These are phyloP conservation scores for Acromyrmex heyeri DNA, from an alignment of 1,140 invertebrate species.

Conservation along the genomic window DNA sequence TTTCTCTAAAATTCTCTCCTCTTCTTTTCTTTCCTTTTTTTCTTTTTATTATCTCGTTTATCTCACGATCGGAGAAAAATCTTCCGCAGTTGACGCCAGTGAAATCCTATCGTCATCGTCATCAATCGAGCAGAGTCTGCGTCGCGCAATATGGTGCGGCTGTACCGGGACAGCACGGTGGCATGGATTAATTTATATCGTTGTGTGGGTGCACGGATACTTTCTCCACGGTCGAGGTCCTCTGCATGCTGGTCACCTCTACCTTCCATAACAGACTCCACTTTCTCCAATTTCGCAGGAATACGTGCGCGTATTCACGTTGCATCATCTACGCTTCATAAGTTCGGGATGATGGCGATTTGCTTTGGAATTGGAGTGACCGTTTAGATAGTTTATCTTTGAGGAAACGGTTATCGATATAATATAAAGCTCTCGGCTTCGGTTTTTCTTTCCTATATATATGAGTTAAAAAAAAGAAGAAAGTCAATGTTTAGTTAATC, in stretches of 20 bases:
- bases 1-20: slow-evolving; percentile 64
- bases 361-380: slow-evolving; percentile 12
- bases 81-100: slow-evolving; percentile 27
- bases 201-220: slow-evolving; percentile 70
- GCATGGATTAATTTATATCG: slow-evolving; percentile 69
- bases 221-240: slow-evolving; percentile 71
- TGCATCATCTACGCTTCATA: slow-evolving; percentile 67
- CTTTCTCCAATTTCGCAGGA: slow-evolving; percentile 72
- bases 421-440: neutral
- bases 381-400: neutral
- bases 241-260: slow-evolving; percentile 50
- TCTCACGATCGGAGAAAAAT: slow-evolving; percentile 9
- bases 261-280: slow-evolving; percentile 68
- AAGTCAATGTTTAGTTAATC: neutral
- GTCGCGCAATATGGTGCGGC: slow-evolving; percentile 11
- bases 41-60: slow-evolving; percentile 14
- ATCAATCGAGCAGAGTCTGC: slow-evolving; percentile 49
- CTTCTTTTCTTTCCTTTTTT: neutral
- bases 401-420: neutral
- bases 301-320: slow-evolving; percentile 38
- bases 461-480: neutral
- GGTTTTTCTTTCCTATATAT: neutral
- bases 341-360: slow-evolving; percentile 25
- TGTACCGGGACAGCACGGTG: slow-evolving; percentile 23
- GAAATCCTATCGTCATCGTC: slow-evolving; percentile 47